A percentile compares a stretch with the other conserved stretches of the same genome.
Evolutionary conservation across 2,113 vertebrate species (phyloP).

Genomic region (Xerus inauris): DNA sequence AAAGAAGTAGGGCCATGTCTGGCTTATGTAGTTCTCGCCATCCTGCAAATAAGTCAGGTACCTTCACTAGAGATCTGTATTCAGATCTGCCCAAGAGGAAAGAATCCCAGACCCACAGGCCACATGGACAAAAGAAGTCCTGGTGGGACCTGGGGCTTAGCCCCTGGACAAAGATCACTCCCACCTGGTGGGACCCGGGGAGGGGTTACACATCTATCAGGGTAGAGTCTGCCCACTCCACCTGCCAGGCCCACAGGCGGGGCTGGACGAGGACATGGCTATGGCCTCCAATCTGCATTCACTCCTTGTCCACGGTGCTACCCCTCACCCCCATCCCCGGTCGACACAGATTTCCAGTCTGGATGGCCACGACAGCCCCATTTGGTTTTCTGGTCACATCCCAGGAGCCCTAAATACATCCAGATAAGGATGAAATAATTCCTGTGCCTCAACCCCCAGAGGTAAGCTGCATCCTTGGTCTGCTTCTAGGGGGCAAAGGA

Average conservation of each 20-base stretch:
- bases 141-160: background rate
- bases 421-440: constrained; percentile 72
- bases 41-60: background rate
- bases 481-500: background rate
- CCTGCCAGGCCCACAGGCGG: constrained; percentile 5
- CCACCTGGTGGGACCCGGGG: background rate
- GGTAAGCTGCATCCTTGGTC: background rate
- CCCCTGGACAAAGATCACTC: accelerated
- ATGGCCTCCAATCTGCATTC: constrained; percentile 61
- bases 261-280: constrained; percentile 45
- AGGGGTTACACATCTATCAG: accelerated
- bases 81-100: background rate
- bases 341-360: constrained; percentile 76
- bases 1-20: background rate
- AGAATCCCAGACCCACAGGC: background rate
- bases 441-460: background rate
- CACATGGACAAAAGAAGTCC: background rate
- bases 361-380: background rate
- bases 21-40: background rate
- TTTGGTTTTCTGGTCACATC: constrained; percentile 80
- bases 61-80: background rate
- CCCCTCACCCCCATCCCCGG: constrained; percentile 44
- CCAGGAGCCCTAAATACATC: constrained; percentile 74
- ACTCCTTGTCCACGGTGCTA: background rate
- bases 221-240: background rate